phyloP scores from a whole-genome alignment of 1,140 invertebrate genomes.

The Drosophila repleta region DNA sequence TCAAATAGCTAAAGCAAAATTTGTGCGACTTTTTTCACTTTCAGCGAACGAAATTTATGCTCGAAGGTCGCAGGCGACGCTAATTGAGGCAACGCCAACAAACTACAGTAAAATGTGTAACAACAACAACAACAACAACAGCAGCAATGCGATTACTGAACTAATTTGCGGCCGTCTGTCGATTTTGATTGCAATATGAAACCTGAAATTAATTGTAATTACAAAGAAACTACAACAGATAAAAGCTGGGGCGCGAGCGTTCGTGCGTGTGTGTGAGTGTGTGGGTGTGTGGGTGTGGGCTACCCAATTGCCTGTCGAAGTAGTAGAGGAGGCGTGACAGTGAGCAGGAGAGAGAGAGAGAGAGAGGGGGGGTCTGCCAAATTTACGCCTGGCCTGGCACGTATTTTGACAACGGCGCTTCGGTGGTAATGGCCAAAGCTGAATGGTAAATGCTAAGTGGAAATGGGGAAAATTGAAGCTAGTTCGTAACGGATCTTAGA shows the following conservation, averaged over 20 bases:
- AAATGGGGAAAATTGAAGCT: constrained; percentile 36
- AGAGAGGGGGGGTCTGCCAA: background rate
- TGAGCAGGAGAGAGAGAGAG: background rate
- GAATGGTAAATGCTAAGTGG: constrained; percentile 30
- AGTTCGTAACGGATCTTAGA: background rate
- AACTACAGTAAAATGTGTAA: constrained; percentile 13
- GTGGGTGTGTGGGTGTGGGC: constrained; percentile 1
- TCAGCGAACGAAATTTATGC: constrained; percentile 6
- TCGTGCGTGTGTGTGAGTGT: background rate
- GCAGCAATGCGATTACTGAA: constrained; percentile 42
- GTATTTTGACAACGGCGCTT: constrained; percentile 41
- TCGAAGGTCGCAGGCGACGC: constrained; percentile 40
- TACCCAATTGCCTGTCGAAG: too few relatives aligned
- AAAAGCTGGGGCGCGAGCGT: constrained; percentile 16
- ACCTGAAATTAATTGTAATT: constrained; percentile 77
- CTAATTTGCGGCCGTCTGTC: constrained; percentile 53
- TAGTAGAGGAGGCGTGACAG: background rate
- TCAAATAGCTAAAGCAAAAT: background rate
- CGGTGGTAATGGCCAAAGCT: constrained; percentile 30
- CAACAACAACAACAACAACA: constrained; percentile 14
- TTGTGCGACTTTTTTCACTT: background rate
- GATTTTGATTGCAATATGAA: constrained; percentile 75
- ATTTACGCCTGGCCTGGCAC: constrained; percentile 57
- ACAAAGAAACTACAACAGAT: constrained; percentile 3
- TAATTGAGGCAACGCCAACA: constrained; percentile 33